Evolutionary conservation across 2,797 vertebrate genomes (phyloP), one percentile per base, ranked within the genome.

Genomic region (Micrastur ruficollis): DNA sequence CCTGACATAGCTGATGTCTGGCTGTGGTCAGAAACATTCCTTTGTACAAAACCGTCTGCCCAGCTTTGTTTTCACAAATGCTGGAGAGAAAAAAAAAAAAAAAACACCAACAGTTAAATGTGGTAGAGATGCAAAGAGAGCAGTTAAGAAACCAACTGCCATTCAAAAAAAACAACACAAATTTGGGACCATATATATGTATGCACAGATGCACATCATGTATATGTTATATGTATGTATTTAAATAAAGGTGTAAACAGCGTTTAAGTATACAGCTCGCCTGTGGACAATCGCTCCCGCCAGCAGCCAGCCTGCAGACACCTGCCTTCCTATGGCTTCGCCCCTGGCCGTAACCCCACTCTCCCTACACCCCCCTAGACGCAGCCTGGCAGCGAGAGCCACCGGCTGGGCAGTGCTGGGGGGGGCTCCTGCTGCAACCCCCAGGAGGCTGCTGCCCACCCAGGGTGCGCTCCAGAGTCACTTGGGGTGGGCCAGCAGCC

Each of bases 11-110:
- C 86, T 84, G 91, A 40, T 89, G 93, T 88, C 95, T 96, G 95
- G 87, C 92, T 90, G 90, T 40, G 95, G 96, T 95, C 95, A 97
- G 73, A 75, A 91, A 79, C 88, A 91, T 94, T 96, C 94, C 90
- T 96, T 59, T 65, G 83, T 34, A 70, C 70, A 73, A 26, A 94
- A 75, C 74, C 0, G 52, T 92, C 96, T 94, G 92, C 91, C 94
- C 83, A 89, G 90, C 83, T 90, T 90, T 95, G 90, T 94, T 95
- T 95, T 86, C 66, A 92, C 78, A 95, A 94, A 95, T 3, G 72
- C 81, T 49, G 86, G 59, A 49, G 83, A 90, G 56, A 20, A 38
- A 38, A 58, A 34, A 8, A 42, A 50, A 56, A 9, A 7, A 5
- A 38, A 16, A n/a, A 2, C 73, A 74, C 80, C 36, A 55, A 65